Percentiles rank a stretch among this genome's conserved stretches.
phyloP scores from a whole-genome alignment of 2,797 vertebrate genomes.

The Cirrhinus molitorella region DNA sequence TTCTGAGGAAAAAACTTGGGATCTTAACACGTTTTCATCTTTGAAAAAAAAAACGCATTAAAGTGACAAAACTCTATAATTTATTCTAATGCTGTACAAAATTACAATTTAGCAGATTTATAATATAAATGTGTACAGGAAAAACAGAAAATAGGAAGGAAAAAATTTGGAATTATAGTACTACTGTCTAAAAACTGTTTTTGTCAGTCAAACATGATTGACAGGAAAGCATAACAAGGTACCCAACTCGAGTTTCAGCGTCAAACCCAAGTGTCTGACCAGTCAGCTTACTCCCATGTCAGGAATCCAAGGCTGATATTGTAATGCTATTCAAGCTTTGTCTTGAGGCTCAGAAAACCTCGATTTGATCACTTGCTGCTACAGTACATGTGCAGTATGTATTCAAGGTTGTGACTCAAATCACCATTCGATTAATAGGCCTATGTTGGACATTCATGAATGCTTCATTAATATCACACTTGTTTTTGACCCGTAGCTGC shows the following conservation, averaged over 20 bases:
- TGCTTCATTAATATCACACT: neutral
- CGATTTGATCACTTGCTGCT: neutral
- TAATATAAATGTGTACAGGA: no score
- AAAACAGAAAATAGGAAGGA: no score
- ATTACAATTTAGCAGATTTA: neutral
- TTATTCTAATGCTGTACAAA: neutral
- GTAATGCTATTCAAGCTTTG: neutral
- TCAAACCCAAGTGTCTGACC: constrained; percentile 5
- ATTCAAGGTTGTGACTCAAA: constrained; percentile 6
- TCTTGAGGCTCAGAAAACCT: neutral
- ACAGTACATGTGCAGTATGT: neutral
- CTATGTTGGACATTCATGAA: neutral
- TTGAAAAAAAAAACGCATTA: neutral
- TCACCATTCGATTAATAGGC: neutral
- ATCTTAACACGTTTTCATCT: neutral
- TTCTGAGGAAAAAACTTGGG: neutral
- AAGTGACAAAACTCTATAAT: neutral
- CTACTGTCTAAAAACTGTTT: neutral
- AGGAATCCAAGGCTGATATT: constrained; percentile 5
- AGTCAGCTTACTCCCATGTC: neutral
- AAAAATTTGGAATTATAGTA: neutral
- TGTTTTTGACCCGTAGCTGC: constrained; percentile 7
- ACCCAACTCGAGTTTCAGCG: neutral
- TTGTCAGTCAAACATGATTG: neutral
- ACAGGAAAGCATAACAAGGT: neutral